Percentiles rank a stretch among this genome's conserved stretches.
Evolutionary conservation across 2,797 vertebrate species (phyloP).

Genomic region (Megalops cyprinoides): DNA sequence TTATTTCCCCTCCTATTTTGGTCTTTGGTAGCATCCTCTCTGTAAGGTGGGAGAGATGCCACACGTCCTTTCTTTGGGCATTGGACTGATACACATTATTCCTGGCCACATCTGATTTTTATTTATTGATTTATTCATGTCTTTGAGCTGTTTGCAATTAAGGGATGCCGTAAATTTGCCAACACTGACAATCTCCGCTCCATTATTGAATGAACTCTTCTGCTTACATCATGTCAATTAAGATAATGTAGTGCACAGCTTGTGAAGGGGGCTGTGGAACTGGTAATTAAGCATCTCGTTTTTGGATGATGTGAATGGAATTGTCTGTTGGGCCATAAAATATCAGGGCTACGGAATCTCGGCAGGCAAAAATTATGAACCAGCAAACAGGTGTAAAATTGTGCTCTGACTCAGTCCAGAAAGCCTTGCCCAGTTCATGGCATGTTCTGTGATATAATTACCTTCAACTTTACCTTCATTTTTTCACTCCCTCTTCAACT

Average conservation of each 20-base stretch:
- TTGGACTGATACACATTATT: too few species aligned
- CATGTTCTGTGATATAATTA: too few species aligned
- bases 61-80: too few species aligned
- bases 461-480: background rate
- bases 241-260: conserved; percentile 10
- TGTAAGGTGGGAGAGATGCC: too few species aligned
- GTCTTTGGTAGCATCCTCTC: too few species aligned
- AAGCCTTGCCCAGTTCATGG: too few species aligned
- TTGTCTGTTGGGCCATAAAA: conserved; percentile 13
- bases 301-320: conserved; percentile 19
- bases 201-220: conserved; percentile 24
- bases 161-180: background rate
- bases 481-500: background rate
- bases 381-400: too few species aligned
- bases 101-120: background rate
- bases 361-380: background rate
- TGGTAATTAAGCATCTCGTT: conserved; percentile 11
- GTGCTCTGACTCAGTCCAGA: background rate
- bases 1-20: too few species aligned
- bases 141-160: conserved; percentile 12
- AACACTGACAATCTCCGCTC: conserved; percentile 3
- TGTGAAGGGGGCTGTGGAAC: conserved; percentile 13
- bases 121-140: conserved; percentile 20
- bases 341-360: background rate
- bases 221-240: conserved; percentile 25